These are phyloP conservation scores for Conopomorpha cramerella DNA, from an alignment of 1,140 invertebrate genomes.

Conservation along the genomic window DNA sequence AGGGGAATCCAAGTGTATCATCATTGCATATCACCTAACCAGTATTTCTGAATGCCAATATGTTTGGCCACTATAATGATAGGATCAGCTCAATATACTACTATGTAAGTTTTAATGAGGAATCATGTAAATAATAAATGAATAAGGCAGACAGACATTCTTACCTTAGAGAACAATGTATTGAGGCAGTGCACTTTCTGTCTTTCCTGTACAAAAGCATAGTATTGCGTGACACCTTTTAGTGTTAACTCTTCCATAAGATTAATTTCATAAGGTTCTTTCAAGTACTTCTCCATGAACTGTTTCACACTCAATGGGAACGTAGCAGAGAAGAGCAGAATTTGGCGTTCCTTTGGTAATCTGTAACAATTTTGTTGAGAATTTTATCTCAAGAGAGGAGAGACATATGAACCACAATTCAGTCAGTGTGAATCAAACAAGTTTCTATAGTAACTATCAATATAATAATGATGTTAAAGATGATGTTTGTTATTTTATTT, in stretches of 20 bases:
- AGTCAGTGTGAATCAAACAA: no score
- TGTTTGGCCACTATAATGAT: no score
- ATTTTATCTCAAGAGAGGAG: constrained; percentile 3
- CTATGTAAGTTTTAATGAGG: no score
- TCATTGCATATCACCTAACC: no score
- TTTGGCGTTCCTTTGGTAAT: constrained; percentile 94
- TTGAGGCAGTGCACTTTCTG: constrained; percentile 99
- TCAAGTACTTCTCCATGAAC: constrained; percentile 98
- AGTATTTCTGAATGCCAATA: no score
- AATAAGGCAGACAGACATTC: constrained; percentile 8
- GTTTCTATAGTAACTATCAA: no score
- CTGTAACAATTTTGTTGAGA: constrained; percentile 28
- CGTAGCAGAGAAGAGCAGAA: constrained; percentile 98
- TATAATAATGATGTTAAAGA: constrained; percentile 1
- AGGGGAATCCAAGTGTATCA: constrained; percentile 56
- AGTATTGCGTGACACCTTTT: constrained; percentile 99
- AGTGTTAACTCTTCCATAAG: constrained; percentile 99
- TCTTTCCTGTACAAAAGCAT: constrained; percentile 99
- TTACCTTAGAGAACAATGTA: constrained; percentile 97
- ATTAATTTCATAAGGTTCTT: constrained; percentile 98
- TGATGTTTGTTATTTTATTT: no score
- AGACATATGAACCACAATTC: no score
- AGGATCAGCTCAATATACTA: no score
- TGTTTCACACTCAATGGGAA: constrained; percentile 99
- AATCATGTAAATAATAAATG: no score